Evolutionary conservation across 2,797 vertebrate genomes (phyloP), one percentile per base, ranked within the genome.

Genomic region (Saxicola maurus): DNA sequence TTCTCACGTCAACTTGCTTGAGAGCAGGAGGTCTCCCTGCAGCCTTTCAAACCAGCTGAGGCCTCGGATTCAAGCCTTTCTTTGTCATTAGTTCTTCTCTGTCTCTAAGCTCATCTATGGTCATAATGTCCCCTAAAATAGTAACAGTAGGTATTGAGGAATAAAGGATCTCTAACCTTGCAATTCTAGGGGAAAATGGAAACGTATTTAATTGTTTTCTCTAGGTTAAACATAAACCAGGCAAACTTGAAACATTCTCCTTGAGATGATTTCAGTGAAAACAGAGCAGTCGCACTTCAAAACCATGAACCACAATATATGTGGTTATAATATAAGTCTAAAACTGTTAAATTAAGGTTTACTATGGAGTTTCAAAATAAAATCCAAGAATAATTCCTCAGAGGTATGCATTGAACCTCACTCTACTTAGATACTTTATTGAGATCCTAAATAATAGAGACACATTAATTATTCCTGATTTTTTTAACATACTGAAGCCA

Each of bases 351-450:
- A 89, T 49, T 75, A 84, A 72, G 4, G 2, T 46, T 88, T 61
- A 66, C 46, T 51, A 46, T 10, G 5, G 43, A 55, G 25, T 55
- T 59, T 78, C 25, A 88, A 61, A 56, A 15, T 61, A 56, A 91
- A 66, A 77, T 48, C 2, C 35, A 69, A 62, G 7, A 66, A 18
- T 9, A 2, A 27, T 55, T 65, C 42, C 53, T 86, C 35, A 66
- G 33, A 69, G 17, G 40, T 43, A 45, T n/a, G 28, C 21, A 42
- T 4, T 1, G 2, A 78, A 43, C 0, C 0, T 24, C 61, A 56
- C 11, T 51, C 7, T 77, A 59, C 21, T 76, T 62, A 52, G 35
- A 71, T 8, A 48, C 3, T 51, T 92, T 11, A 67, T 20, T 0
- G 0, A 77, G 42, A 49, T 53, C 2, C 33, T 81, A 83, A 83